Evolutionary conservation across 2,888 invertebrate species (phyloP), one percentile per base, ranked within the genome.

Genomic region (Galerucella pusilla): DNA sequence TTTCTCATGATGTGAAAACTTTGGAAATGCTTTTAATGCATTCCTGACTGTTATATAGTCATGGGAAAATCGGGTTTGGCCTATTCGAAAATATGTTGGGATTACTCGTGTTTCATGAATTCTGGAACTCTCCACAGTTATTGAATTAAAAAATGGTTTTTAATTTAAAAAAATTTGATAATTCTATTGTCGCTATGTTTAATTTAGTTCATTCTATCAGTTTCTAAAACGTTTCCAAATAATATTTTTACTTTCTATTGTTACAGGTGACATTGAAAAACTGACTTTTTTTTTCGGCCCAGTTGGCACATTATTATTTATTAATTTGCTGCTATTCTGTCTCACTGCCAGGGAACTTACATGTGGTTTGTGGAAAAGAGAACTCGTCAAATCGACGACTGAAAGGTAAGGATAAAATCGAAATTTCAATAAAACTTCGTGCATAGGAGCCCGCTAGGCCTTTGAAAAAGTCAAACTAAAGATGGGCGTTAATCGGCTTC

Each of bases 231-330:
- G 1, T 6, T 42, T n/a, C n/a, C 5, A 52, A 52, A 12, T n/a
- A 52, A 12, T 12, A 60, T 25, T 28, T 3, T 28, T 60, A 20
- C 12, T 11, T 60, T 63, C 35, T 63, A 16, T 75, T 79, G 75
- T 89, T 88, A 10, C 88, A 92, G 92, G 91, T 81, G 93, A 94
- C 87, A 90, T 92, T 88, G 95, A 96, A 87, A 93, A 95, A 77
- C 90, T 96, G 80, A 93, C 94, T 7, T 96, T 94, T 88, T 96
- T 96, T 89, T 95, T 92, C 86, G 95, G 94, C 9, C 96, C 96
- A 10, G 92, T 96, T 79, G 96, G 95, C 74, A 90, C 93, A 77
- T 90, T 96, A 79, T 89, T 96, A 80, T 90, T 93, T 81, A 90
- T 95, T 79, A 96, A 96, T 87, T 90, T 96, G 76, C 89, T 94